phyloP scores from a whole-genome alignment of 1,140 invertebrate species.

The Phenacoccus solenopsis region DNA sequence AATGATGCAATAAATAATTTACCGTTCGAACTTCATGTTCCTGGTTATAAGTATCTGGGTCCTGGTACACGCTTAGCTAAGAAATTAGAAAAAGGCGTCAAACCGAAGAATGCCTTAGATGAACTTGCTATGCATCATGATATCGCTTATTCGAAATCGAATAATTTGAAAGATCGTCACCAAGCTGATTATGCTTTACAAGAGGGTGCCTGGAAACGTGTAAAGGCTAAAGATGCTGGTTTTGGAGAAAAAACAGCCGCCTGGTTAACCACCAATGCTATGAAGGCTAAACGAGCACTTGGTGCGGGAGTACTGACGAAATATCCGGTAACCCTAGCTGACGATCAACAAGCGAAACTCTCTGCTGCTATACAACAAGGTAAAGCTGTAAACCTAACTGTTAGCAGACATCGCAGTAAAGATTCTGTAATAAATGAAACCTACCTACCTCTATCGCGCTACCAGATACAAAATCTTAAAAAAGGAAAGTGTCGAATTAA shows the following conservation, averaged over 20 bases:
- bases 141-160: too few relatives aligned
- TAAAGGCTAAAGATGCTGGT: too few relatives aligned
- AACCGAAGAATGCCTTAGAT: neutral
- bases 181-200: neutral
- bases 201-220: too few relatives aligned
- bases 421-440: neutral
- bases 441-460: neutral
- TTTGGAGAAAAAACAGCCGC: constrained; percentile 31
- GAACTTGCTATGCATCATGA: neutral
- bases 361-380: neutral
- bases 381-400: neutral
- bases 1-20: neutral
- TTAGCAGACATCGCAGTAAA: neutral
- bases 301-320: neutral
- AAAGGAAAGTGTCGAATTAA: neutral
- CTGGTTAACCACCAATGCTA: constrained; percentile 28
- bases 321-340: neutral
- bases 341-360: neutral
- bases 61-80: neutral
- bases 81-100: neutral
- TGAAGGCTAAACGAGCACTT: constrained; percentile 26
- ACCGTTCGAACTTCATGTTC: neutral
- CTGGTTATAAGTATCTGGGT: neutral
- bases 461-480: neutral
- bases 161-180: neutral